Evolutionary conservation across 1,140 invertebrate genomes (phyloP), one percentile per base, ranked within the genome.

Genomic region (Ostrea edulis): DNA sequence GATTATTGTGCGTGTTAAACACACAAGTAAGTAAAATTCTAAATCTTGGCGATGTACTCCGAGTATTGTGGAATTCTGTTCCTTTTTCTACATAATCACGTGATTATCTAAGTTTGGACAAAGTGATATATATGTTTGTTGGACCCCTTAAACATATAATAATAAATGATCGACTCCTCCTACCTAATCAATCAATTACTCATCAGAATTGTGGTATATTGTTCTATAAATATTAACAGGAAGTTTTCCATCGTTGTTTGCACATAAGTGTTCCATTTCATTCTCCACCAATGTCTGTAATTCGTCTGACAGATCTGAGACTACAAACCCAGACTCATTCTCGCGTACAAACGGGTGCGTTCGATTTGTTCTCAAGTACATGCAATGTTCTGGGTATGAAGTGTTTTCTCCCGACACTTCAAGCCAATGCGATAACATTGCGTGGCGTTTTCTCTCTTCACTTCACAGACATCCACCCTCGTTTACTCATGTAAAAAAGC

Each of bases 401-500:
- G 68, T 77, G 25, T 77, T 77, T 77, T 77, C 68, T 77, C 29
- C 29, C 25, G 29, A 77, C 68, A 77, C 68, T 77, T 14, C 58
- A 62, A n/a, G n/a, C 58, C 58, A 62, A 62, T 62, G 58, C 7
- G 68, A 77, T 77, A 77, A 77, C 68, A 77, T 77, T 77, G 68
- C 29, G 25, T 77, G 68, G 11, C 25, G 29, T 35, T 77, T 77
- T 77, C 68, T 77, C 11, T 77, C 68, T 25, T 77, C 68, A 77
- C 68, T 77, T 35, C 68, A 12, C 68, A 77, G 68, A 77, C 68
- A 77, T 35, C 68, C 68, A 77, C 68, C 68, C 68, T 77, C 68
- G 12, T 77, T 12, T 77, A 22, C 68, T 29, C 22, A 14, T 22
- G 68, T 22, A 62, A 35, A 35, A 77, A 35, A 77, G 29, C 29